Conservation (phyloP, 2,113 vertebrate genomes). For the Centropristis striata region DNA sequence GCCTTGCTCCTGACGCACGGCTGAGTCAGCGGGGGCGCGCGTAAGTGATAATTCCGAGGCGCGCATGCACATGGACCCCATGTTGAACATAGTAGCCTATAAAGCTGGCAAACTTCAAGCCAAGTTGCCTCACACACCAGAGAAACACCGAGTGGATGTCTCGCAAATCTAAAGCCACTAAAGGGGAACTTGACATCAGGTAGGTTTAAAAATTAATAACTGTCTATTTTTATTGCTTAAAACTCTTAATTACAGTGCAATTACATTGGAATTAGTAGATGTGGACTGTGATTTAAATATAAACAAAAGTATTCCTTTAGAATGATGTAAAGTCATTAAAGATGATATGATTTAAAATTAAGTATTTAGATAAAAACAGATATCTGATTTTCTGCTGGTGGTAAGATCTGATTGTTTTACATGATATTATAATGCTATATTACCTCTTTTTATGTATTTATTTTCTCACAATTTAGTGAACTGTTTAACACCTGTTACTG, state of each 20-base stretch:
- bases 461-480: not conserved
- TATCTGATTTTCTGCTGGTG: not conserved
- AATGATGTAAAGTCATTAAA: not conserved
- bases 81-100: slow-evolving; percentile 12
- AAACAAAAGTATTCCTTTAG: not conserved
- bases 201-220: slow-evolving; percentile 12
- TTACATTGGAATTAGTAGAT: not conserved
- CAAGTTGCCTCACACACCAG: slow-evolving; percentile 27
- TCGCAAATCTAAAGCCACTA: slow-evolving; percentile 6
- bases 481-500: not conserved
- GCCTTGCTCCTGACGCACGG: slow-evolving; percentile 70
- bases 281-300: not conserved
- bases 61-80: slow-evolving; percentile 35
- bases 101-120: slow-evolving; percentile 24
- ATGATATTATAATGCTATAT: not conserved
- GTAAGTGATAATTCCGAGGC: slow-evolving; percentile 15
- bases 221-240: not conserved
- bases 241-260: not conserved
- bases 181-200: slow-evolving; percentile 54
- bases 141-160: slow-evolving; percentile 33
- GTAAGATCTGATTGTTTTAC: not conserved
- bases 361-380: not conserved
- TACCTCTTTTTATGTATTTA: not conserved
- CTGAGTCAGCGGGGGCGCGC: slow-evolving; percentile 69
- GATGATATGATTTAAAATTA: not conserved